A percentile compares a stretch with the other conserved stretches of the same genome.
Conservation (phyloP, 2,888 invertebrate genomes). For the Drosophila seclusa region DNA sequence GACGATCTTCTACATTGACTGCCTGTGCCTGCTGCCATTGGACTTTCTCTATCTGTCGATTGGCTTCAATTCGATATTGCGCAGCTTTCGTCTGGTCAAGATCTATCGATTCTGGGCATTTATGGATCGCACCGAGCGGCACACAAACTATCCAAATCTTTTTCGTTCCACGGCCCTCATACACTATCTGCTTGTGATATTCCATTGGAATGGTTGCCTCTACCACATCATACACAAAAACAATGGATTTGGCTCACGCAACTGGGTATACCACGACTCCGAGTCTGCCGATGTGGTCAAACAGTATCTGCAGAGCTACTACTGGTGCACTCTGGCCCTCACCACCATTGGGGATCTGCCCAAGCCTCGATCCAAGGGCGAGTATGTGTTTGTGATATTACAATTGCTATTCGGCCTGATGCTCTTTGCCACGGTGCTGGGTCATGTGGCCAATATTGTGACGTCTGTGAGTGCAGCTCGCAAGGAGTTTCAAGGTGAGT, state of each 20-base stretch:
- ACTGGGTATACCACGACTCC: slow-evolving; percentile 95
- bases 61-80: slow-evolving; percentile 97
- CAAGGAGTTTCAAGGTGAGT: slow-evolving; percentile 98
- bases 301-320: slow-evolving; percentile 98
- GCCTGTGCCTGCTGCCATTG: slow-evolving; percentile 97
- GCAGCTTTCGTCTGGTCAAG: slow-evolving; percentile 98
- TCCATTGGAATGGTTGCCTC: slow-evolving; percentile 99
- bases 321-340: slow-evolving; percentile 98
- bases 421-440: slow-evolving; percentile 97
- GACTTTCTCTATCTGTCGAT: slow-evolving; percentile 99
- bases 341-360: slow-evolving; percentile 98
- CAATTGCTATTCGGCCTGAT: slow-evolving; percentile 97
- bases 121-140: slow-evolving; percentile 98
- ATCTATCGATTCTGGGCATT: slow-evolving; percentile 99
- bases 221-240: slow-evolving; percentile 98
- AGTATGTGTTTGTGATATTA: slow-evolving; percentile 97
- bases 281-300: slow-evolving; percentile 95
- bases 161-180: slow-evolving; percentile 96
- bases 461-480: slow-evolving; percentile 98
- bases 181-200: slow-evolving; percentile 98
- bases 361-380: slow-evolving; percentile 95
- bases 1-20: slow-evolving; percentile 99
- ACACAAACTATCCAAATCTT: slow-evolving; percentile 99
- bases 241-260: slow-evolving; percentile 96
- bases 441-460: slow-evolving; percentile 99